A percentile compares a stretch with the other conserved stretches of the same genome.
These are phyloP conservation scores for Narcine bancroftii DNA, from an alignment of 2,113 vertebrate genomes.

Conservation along the genomic window DNA sequence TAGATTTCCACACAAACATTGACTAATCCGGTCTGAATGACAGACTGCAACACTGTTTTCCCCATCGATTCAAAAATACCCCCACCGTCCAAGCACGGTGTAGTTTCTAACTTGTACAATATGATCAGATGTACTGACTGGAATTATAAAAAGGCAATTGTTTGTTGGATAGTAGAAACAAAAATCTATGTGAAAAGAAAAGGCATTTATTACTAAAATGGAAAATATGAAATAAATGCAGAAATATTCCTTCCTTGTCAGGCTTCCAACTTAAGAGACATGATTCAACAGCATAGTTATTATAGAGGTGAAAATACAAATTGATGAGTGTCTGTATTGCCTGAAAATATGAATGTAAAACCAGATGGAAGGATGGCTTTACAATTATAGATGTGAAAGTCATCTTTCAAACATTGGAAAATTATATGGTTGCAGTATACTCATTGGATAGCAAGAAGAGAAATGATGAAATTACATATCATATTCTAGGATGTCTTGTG, in stretches of 20 bases:
- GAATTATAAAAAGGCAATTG: background rate
- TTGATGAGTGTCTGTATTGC: background rate
- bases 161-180: background rate
- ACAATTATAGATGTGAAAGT: too few relatives aligned
- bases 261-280: background rate
- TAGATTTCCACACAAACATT: background rate
- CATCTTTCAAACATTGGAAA: too few relatives aligned
- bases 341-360: background rate
- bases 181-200: background rate
- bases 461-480: too few relatives aligned
- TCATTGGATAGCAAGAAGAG: too few relatives aligned
- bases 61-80: background rate
- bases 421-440: too few relatives aligned
- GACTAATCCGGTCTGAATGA: background rate
- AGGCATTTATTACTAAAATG: background rate
- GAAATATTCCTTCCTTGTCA: background rate
- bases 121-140: background rate
- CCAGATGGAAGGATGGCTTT: background rate
- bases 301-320: background rate
- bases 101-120: background rate
- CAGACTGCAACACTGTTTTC: background rate
- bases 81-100: background rate
- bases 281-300: background rate
- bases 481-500: too few relatives aligned
- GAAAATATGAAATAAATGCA: background rate